Evolutionary conservation across 2,888 invertebrate species (phyloP).

Genomic region (Mythimna albipuncta): DNA sequence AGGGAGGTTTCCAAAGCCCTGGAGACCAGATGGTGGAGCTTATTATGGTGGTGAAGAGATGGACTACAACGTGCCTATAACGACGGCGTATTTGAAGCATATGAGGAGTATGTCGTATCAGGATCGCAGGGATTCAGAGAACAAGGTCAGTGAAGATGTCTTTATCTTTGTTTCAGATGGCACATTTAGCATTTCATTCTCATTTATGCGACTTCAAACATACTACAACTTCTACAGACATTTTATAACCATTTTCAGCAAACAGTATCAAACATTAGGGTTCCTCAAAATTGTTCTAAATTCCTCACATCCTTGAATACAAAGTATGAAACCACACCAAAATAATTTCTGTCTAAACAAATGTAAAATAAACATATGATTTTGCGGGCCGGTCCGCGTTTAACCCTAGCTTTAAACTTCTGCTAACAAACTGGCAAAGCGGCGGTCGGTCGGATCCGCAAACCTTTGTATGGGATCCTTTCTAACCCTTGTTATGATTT

Average conservation of each 20-base stretch:
- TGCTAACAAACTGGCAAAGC: constrained; percentile 76
- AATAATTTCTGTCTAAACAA: constrained; percentile 77
- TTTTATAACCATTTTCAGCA: not conserved
- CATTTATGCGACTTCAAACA: too few relatives aligned
- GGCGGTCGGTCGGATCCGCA: constrained; percentile 73
- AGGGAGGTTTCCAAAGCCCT: constrained; percentile 91
- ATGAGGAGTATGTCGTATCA: constrained; percentile 93
- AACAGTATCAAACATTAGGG: constrained; percentile 23
- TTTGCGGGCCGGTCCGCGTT: constrained; percentile 72
- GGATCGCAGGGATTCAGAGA: constrained; percentile 80
- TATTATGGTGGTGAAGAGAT: constrained; percentile 90
- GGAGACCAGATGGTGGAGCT: constrained; percentile 89
- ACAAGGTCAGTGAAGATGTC: constrained; percentile 78
- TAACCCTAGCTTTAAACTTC: constrained; percentile 78
- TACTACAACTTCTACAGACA: not conserved
- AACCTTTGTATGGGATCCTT: constrained; percentile 75
- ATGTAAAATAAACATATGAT: constrained; percentile 76
- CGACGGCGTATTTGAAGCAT: constrained; percentile 96
- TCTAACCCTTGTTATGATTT: constrained; percentile 79
- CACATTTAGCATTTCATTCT: too few relatives aligned
- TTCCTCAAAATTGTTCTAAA: constrained; percentile 55
- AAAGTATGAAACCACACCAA: constrained; percentile 59
- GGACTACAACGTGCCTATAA: constrained; percentile 97
- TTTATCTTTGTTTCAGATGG: not conserved
- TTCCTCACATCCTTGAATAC: constrained; percentile 34